Conservation (phyloP, 2,888 invertebrate species). For the Orgyia antiqua region DNA sequence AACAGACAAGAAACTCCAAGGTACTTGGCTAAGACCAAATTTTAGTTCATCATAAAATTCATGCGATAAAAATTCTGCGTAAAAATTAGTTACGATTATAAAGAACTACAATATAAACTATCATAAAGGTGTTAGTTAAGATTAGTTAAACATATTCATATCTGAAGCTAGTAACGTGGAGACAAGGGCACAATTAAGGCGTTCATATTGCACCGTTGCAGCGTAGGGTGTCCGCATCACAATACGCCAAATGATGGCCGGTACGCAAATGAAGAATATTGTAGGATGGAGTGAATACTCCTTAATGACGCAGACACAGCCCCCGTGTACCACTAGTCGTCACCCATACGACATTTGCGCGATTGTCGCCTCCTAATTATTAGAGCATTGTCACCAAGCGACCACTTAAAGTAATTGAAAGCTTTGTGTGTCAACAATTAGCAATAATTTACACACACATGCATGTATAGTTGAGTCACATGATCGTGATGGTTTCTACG, state of each 20-base stretch:
- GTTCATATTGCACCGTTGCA: constrained; percentile 55
- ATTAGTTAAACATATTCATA: constrained; percentile 28
- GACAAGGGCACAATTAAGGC: constrained; percentile 75
- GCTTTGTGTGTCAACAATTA: constrained; percentile 17
- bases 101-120: too few species aligned
- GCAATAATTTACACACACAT: constrained; percentile 4
- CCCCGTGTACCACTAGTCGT: constrained; percentile 40
- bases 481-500: too few species aligned
- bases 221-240: constrained; percentile 58
- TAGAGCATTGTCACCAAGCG: constrained; percentile 46
- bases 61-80: background rate
- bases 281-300: constrained; percentile 72
- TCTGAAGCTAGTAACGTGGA: constrained; percentile 30
- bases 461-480: too few species aligned
- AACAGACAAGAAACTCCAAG: too few species aligned
- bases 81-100: too few species aligned
- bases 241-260: constrained; percentile 72
- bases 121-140: too few species aligned
- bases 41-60: too few species aligned
- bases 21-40: too few species aligned
- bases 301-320: constrained; percentile 63
- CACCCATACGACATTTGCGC: constrained; percentile 50
- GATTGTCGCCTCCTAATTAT: constrained; percentile 67
- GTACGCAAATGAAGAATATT: constrained; percentile 76
- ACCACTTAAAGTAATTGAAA: constrained; percentile 8